Percentiles rank a stretch among this genome's conserved stretches.
These are phyloP conservation scores for Strix uralensis DNA, from an alignment of 2,113 vertebrate species.

Conservation along the genomic window DNA sequence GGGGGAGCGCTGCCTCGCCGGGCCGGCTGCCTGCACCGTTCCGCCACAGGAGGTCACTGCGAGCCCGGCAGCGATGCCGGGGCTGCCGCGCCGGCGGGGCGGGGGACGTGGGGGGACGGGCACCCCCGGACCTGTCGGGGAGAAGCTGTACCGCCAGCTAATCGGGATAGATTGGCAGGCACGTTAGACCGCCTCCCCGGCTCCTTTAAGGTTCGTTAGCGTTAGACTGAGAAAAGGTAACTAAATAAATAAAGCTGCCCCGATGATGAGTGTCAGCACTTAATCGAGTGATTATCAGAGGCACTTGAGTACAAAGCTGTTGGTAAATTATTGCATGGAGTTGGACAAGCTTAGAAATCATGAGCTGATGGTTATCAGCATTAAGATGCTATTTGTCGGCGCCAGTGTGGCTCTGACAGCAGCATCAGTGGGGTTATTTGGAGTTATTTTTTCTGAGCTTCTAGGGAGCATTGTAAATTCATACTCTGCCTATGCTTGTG, in stretches of 20 bases:
- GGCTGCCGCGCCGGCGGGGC: neutral
- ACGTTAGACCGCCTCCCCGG: rapidly evolving
- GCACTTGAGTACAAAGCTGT: neutral
- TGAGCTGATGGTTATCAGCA: neutral
- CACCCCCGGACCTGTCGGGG: neutral
- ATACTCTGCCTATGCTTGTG: neutral
- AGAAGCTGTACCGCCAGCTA: neutral
- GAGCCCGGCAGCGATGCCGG: neutral
- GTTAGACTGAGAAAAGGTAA: rapidly evolving
- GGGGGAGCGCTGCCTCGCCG: neutral
- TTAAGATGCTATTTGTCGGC: neutral
- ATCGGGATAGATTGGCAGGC: neutral
- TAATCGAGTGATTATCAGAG: too few relatives aligned
- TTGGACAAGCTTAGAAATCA: neutral
- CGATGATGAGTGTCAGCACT: neutral
- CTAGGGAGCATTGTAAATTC: neutral
- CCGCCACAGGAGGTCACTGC: conserved; percentile 67
- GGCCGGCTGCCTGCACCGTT: neutral
- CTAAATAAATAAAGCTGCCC: neutral
- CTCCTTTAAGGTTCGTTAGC: neutral
- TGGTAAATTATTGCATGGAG: neutral
- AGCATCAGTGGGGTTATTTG: neutral
- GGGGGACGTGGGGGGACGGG: neutral
- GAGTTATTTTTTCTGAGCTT: neutral
- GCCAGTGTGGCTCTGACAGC: neutral